Conservation (phyloP, 2,797 vertebrate genomes). For the Moxostoma hubbsi region DNA sequence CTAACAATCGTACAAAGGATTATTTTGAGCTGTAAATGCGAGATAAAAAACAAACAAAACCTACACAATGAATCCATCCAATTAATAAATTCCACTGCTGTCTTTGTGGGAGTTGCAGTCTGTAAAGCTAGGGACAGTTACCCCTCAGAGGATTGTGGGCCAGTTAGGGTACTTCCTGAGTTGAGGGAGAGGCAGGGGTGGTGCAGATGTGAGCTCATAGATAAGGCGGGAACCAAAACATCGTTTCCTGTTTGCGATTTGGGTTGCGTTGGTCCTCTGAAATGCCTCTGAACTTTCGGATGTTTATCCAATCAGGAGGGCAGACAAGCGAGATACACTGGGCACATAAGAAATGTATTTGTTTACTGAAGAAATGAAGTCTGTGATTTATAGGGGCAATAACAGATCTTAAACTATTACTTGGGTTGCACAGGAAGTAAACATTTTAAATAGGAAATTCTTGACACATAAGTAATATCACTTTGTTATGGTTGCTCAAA, state of each 20-base stretch:
- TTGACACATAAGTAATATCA: conserved; percentile 57
- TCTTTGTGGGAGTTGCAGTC: conserved; percentile 64
- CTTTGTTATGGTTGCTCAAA: conserved; percentile 19
- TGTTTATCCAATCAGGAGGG: conserved; percentile 65
- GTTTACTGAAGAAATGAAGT: conserved; percentile 68
- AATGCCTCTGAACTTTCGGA: conserved; percentile 66
- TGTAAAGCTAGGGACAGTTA: conserved; percentile 54
- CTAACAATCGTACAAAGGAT: conserved; percentile 23
- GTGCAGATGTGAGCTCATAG: conserved; percentile 74
- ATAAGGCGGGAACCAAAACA: conserved; percentile 71
- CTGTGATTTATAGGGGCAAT: conserved; percentile 50
- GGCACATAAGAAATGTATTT: conserved; percentile 60
- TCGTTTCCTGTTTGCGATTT: conserved; percentile 78
- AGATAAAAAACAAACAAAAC: conserved; percentile 30
- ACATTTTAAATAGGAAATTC: conserved; percentile 74
- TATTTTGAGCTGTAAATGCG: conserved; percentile 29
- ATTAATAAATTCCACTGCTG: conserved; percentile 66
- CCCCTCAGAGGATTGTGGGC: conserved; percentile 64
- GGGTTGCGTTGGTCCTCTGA: conserved; percentile 64
- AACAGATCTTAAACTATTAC: conserved; percentile 38
- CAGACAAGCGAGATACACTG: conserved; percentile 53
- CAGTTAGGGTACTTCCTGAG: conserved; percentile 74
- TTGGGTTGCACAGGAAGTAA: conserved; percentile 66
- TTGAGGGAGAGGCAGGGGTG: conserved; percentile 55
- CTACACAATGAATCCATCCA: conserved; percentile 58